A percentile compares a stretch with the other conserved stretches of the same genome.
These are phyloP conservation scores for Pegoplata infirma DNA, from an alignment of 2,888 invertebrate species.

Conservation along the genomic window DNA sequence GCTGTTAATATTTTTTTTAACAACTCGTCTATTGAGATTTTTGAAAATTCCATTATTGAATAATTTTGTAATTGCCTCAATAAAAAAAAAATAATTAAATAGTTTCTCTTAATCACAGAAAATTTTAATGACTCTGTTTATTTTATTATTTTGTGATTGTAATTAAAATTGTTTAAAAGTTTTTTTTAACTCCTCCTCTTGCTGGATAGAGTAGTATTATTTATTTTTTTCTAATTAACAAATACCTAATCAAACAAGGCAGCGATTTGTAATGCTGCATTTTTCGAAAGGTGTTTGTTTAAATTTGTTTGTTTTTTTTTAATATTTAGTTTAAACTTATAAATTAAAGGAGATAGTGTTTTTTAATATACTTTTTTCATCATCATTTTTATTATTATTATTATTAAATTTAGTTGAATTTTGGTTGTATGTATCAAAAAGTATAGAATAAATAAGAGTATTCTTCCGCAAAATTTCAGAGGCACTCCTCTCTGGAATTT, in stretches of 20 bases:
- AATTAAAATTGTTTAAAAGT: neutral
- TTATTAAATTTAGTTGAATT: slow-evolving; percentile 38
- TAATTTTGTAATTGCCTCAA: too few relatives aligned
- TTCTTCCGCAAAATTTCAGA: too few relatives aligned
- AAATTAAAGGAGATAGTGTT: slow-evolving; percentile 42
- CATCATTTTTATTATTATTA: slow-evolving; percentile 4
- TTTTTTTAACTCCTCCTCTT: neutral
- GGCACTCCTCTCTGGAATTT: too few relatives aligned
- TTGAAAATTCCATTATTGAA: too few relatives aligned
- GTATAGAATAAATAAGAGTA: too few relatives aligned
- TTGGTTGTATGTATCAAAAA: slow-evolving; percentile 47
- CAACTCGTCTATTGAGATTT: too few relatives aligned
- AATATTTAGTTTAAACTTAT: slow-evolving; percentile 50
- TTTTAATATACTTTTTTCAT: slow-evolving; percentile 15
- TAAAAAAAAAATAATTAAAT: too few relatives aligned
- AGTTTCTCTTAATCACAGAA: too few relatives aligned
- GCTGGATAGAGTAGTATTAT: neutral
- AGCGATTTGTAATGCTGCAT: slow-evolving; percentile 31
- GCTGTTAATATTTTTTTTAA: too few relatives aligned
- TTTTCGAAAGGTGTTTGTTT: slow-evolving; percentile 44
- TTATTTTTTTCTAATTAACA: slow-evolving; percentile 22
- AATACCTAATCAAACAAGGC: slow-evolving; percentile 48
- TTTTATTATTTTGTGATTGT: too few relatives aligned
- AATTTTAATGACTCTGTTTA: too few relatives aligned
- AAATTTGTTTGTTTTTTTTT: slow-evolving; percentile 9